Evolutionary conservation across 1,140 invertebrate species (phyloP), one percentile per base, ranked within the genome.

Genomic region (Neodiprion lecontei): DNA sequence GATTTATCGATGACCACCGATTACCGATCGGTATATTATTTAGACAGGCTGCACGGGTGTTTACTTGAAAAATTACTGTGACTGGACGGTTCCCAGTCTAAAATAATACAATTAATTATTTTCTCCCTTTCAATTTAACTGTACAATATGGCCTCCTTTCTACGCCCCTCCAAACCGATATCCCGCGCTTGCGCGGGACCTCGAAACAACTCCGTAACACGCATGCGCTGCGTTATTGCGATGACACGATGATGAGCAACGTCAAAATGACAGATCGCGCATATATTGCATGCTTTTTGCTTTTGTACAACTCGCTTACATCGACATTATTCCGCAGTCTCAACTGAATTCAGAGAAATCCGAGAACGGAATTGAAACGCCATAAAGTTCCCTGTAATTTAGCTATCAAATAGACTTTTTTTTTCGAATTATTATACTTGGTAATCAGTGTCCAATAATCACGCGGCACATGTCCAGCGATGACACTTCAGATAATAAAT

Each of bases 111-210:
- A 61, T 61, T 77, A 80, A 81, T 76, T 87, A 86, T 87, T 87
- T 87, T 86, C 82, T 85, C 87, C 83, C 86, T 86, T 88, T 85
- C 83, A 87, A 88, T 88, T 89, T 88, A 88, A 88, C 87, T 88
- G 87, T 89, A 89, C 87, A 89, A 89, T 88, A 89, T 89, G 87
- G 87, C 87, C 87, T 88, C 87, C 84, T 89, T 89, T 88, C 86
- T 83, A 85, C 83, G 82, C 83, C 82, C 83, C 83, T 83, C 83
- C 82, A 83, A 71, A 69, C 67, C 67, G 67, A 69, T 14, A 48
- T 48, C 23, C 70, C 17, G 48, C 40, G 70, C 21, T 12, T 50
- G 48, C 70, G 70, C 48, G 14, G 47, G 8, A 17, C n/a, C 28
- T 40, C 4, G n/a, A 5, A 12, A 61, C 53, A 17, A 14, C 10